Conservation (phyloP, 2,888 invertebrate genomes). For the Lasioglossum oenotherae region DNA sequence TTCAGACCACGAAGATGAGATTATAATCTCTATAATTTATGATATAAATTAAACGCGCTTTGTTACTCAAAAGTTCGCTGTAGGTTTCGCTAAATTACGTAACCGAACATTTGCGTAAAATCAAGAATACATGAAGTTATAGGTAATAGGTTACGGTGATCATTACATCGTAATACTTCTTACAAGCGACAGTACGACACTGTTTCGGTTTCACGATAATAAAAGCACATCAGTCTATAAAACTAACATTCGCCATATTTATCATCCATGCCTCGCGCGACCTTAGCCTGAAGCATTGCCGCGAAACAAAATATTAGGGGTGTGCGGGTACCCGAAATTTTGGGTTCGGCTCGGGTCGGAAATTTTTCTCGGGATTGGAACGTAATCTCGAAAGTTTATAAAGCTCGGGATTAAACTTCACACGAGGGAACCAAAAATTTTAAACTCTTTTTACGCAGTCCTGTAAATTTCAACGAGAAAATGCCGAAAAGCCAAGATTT, state of each 20-base stretch:
- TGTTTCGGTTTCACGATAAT: background rate
- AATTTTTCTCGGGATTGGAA: background rate
- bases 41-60: background rate
- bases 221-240: background rate
- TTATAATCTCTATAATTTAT: background rate
- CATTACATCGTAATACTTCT: background rate
- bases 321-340: background rate
- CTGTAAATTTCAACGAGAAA: too few species aligned
- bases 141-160: too few species aligned
- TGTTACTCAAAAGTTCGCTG: background rate
- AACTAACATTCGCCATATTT: conserved; percentile 1
- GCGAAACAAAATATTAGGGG: background rate
- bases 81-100: background rate
- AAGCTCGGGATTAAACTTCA: background rate
- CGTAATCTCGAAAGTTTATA: background rate
- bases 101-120: too few species aligned
- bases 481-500: too few species aligned
- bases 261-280: conserved; percentile 11
- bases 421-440: too few species aligned
- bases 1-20: background rate
- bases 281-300: conserved; percentile 7
- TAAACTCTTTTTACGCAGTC: too few species aligned
- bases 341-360: background rate
- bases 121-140: too few species aligned
- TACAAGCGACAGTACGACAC: background rate